These are phyloP conservation scores for Drosophila limbata DNA, from an alignment of 2,888 invertebrate genomes.

Conservation along the genomic window DNA sequence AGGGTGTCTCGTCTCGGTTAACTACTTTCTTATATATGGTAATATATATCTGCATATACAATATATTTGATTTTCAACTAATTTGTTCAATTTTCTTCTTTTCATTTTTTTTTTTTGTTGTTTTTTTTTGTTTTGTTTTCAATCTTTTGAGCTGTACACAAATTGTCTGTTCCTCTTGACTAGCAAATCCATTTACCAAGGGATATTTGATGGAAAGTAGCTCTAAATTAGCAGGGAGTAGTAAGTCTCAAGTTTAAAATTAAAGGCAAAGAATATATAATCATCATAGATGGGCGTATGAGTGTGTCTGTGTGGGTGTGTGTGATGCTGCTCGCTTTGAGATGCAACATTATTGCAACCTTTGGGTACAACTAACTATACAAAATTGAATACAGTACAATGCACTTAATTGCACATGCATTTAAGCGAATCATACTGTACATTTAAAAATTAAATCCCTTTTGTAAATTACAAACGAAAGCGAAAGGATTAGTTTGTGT, in stretches of 20 bases:
- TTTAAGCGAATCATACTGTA: background rate
- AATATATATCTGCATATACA: constrained; percentile 40
- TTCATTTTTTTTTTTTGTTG: constrained; percentile 24
- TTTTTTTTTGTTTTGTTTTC: constrained; percentile 7
- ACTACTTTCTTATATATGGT: constrained; percentile 22
- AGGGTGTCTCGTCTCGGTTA: constrained; percentile 29
- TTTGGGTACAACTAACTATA: constrained; percentile 75
- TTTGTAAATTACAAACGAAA: constrained; percentile 57
- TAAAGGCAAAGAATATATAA: constrained; percentile 24
- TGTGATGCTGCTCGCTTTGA: constrained; percentile 73
- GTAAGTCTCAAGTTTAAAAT: constrained; percentile 29
- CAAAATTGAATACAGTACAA: constrained; percentile 37
- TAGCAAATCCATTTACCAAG: constrained; percentile 73
- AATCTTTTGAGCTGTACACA: constrained; percentile 59
- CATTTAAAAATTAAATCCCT: constrained; percentile 48
- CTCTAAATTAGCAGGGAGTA: constrained; percentile 32
- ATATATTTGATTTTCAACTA: constrained; percentile 53
- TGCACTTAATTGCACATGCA: background rate
- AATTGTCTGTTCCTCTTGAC: constrained; percentile 77
- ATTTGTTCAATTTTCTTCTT: constrained; percentile 66
- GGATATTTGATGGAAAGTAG: constrained; percentile 47
- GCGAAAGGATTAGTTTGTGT: constrained; percentile 35
- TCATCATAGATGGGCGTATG: constrained; percentile 23
- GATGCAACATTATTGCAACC: constrained; percentile 81
- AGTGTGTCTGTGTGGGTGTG: constrained; percentile 40